Conservation (phyloP, 1,140 invertebrate genomes). For the Trigoniulus corallinus region DNA sequence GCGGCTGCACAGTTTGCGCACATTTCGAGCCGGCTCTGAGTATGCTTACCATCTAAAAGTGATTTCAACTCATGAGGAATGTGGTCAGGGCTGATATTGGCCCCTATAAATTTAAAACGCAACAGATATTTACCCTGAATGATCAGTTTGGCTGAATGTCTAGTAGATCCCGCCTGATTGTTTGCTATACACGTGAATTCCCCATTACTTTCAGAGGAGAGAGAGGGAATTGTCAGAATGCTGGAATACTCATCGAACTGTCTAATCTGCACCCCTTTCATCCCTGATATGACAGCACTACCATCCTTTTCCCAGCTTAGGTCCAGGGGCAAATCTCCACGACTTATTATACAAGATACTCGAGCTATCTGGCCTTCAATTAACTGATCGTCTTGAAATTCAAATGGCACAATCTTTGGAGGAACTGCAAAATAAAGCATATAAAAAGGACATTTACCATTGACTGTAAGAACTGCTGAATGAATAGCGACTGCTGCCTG, state of each 20-base stretch:
- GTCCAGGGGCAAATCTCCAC: constrained; percentile 1
- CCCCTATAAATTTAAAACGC: background rate
- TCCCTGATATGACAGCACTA: background rate
- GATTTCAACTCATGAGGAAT: background rate
- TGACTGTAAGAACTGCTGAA: constrained; percentile 24
- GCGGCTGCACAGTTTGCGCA: no score
- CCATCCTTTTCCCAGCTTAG: background rate
- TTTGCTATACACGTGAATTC: constrained; percentile 4
- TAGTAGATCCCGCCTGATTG: background rate
- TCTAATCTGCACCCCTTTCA: background rate
- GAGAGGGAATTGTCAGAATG: constrained; percentile 3
- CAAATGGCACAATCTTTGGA: constrained; percentile 29
- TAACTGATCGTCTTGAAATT: constrained; percentile 19
- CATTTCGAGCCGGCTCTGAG: no score
- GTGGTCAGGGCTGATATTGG: background rate
- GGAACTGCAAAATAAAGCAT: constrained; percentile 29
- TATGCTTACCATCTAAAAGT: background rate
- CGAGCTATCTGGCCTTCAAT: background rate
- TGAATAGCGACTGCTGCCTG: constrained; percentile 19
- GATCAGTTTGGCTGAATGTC: background rate
- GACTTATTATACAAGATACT: background rate
- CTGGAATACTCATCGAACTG: constrained; percentile 4
- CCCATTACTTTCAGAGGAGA: background rate
- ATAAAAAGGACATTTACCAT: constrained; percentile 28
- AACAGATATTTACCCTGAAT: constrained; percentile 3